phyloP scores from a whole-genome alignment of 2,888 invertebrate genomes.

The Agrotis puta region DNA sequence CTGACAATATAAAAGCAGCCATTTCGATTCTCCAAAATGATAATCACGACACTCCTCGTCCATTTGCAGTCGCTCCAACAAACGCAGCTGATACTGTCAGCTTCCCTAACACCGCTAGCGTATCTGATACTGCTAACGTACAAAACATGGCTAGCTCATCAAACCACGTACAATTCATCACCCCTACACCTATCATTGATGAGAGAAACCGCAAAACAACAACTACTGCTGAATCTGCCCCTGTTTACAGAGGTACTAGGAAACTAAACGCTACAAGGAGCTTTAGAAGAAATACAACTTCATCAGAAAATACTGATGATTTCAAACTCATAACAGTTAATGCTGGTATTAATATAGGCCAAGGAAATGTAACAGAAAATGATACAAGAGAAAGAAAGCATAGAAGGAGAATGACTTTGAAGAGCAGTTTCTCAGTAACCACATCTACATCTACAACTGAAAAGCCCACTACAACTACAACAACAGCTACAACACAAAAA shows the following conservation, averaged over 20 bases:
- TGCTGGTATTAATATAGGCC: slow-evolving; percentile 78
- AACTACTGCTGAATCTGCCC: slow-evolving; percentile 74
- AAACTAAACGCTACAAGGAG: slow-evolving; percentile 69
- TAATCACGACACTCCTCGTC: slow-evolving; percentile 78
- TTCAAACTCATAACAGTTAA: slow-evolving; percentile 77
- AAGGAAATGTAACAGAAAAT: slow-evolving; percentile 71
- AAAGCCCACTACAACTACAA: slow-evolving; percentile 60
- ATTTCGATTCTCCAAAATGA: slow-evolving; percentile 86
- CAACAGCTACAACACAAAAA: slow-evolving; percentile 51
- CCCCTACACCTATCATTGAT: slow-evolving; percentile 81
- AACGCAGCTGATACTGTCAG: slow-evolving; percentile 34
- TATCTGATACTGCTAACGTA: slow-evolving; percentile 49
- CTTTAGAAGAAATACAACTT: slow-evolving; percentile 60
- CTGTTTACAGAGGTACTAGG: slow-evolving; percentile 84
- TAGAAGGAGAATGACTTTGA: slow-evolving; percentile 82
- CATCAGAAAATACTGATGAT: slow-evolving; percentile 70
- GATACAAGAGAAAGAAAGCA: slow-evolving; percentile 76
- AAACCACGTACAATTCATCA: slow-evolving; percentile 78
- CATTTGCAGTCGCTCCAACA: slow-evolving; percentile 51
- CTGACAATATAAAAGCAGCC: slow-evolving; percentile 85
- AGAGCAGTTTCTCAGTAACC: slow-evolving; percentile 59
- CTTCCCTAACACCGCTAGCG: slow-evolving; percentile 36
- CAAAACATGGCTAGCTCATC: slow-evolving; percentile 48
- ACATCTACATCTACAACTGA: slow-evolving; percentile 41
- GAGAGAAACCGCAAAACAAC: slow-evolving; percentile 78